Base-by-base conservation (phyloP, 2,113 vertebrate genomes). In the Psittacara wagleri region DNA sequence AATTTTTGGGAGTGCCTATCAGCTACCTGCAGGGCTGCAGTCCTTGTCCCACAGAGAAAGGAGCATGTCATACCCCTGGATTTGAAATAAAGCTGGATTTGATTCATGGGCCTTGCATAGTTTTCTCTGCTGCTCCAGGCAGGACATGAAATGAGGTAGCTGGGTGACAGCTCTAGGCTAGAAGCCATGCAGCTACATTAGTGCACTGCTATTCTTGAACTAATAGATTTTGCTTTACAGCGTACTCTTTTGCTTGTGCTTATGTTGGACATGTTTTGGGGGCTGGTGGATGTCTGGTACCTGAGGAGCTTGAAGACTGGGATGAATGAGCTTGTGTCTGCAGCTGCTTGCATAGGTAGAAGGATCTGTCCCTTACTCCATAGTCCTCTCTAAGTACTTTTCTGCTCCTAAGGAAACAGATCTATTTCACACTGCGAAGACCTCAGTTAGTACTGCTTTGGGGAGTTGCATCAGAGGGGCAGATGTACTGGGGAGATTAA, bases 31-130 rank as follows among this genome's bases (percentile, higher is more conserved):
- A 70, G 55, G n/a, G 23, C 46, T 77, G 44, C 35, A 57, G 29
- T 51, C 43, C 6, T 77, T 35, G 13, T 73, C 13, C 43, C 23
- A 20, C 17, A 52, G 61, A 46, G 37, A 41, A 82, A 46, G 48
- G 33, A 51, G 24, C 37, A 67, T 1, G 1, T 5, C 23, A 19
- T 10, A 59, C 28, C 10, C 20, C 46, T 20, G 17, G 39, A 29
- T 67, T 44, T 89, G 54, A 68, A 63, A 39, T 44, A 62, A 76
- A 85, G 19, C 10, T 67, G 35, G 5, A 6, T 82, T 62, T 72
- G 70, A 44, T 31, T 64, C 39, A n/a, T 0, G 1, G 27, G 29
- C 14, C 18, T 75, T 2, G 0, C 11, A 10, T 5, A 51, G 33
- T 5, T 59, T 76, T 64, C 72, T 31, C 48, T 78, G 52, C 33